phyloP scores from a whole-genome alignment of 1,140 invertebrate species.

The Dendroctonus valens region DNA sequence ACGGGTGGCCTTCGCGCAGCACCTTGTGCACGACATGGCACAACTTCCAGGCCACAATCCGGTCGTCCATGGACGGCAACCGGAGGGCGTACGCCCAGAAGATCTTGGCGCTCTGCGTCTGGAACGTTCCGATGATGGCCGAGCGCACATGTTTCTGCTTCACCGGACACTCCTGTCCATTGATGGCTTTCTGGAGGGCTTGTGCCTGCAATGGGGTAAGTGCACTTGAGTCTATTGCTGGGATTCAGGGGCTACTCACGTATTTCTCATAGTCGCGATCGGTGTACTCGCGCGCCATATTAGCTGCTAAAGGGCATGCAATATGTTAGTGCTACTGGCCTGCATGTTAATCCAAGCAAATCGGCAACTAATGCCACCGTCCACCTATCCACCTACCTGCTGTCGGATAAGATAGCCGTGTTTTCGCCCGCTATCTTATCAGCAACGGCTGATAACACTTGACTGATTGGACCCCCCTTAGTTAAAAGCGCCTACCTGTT shows the following conservation, averaged over 20 bases:
- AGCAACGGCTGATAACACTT: too few relatives aligned
- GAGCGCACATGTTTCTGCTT: constrained; percentile 97
- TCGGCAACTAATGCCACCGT: too few relatives aligned
- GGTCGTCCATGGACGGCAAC: constrained; percentile 85
- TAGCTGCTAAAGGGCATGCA: neutral
- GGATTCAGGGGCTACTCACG: constrained; percentile 35
- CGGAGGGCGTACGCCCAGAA: constrained; percentile 85
- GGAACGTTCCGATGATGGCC: constrained; percentile 93
- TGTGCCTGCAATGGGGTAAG: constrained; percentile 53
- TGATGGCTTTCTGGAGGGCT: constrained; percentile 89
- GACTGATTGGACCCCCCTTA: too few relatives aligned
- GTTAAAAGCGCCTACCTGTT: too few relatives aligned
- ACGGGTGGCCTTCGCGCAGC: constrained; percentile 88
- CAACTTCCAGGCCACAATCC: constrained; percentile 98
- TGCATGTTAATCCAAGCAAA: too few relatives aligned
- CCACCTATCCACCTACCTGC: too few relatives aligned
- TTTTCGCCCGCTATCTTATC: too few relatives aligned
- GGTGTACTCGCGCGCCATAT: constrained; percentile 41
- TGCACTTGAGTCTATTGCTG: neutral
- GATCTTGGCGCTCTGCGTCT: constrained; percentile 82
- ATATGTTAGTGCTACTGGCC: constrained; percentile 1
- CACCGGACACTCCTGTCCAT: constrained; percentile 81
- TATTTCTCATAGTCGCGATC: constrained; percentile 42
- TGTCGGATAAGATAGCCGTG: too few relatives aligned
- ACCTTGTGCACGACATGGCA: constrained; percentile 97